Percentiles rank a stretch among this genome's conserved stretches.
phyloP scores from a whole-genome alignment of 2,797 vertebrate species.

The Rhynchonycteris naso region DNA sequence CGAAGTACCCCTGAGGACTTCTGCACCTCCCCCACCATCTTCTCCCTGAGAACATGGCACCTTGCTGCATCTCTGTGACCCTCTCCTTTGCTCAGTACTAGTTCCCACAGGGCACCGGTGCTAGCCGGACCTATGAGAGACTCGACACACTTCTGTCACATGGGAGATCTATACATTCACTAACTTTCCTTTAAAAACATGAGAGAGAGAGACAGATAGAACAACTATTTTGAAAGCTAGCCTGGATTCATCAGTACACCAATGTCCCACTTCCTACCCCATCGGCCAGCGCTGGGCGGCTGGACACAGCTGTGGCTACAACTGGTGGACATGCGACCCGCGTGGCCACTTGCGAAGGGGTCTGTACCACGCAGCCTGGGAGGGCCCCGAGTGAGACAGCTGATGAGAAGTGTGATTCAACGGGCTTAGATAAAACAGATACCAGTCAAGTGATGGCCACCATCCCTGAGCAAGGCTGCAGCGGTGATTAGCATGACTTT shows the following conservation, averaged over 20 bases:
- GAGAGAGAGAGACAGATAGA: not conserved
- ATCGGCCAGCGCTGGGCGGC: not conserved
- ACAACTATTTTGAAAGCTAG: not conserved
- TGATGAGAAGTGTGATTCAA: not conserved
- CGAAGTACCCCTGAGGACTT: not conserved
- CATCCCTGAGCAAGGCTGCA: not conserved
- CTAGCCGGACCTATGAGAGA: not conserved
- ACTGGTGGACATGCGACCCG: fast-evolving
- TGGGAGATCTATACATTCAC: not conserved
- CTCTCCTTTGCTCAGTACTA: not conserved
- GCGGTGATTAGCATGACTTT: not conserved
- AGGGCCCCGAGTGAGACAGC: not conserved
- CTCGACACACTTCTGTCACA: not conserved
- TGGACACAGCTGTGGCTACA: constrained; percentile 5
- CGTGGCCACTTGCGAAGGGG: fast-evolving
- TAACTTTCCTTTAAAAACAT: not conserved
- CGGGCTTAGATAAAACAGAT: not conserved
- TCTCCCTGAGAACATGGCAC: not conserved
- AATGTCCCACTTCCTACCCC: not conserved
- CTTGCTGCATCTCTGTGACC: not conserved
- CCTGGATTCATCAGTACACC: not conserved
- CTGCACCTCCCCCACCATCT: not conserved
- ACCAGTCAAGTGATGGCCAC: not conserved
- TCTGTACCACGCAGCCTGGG: not conserved
- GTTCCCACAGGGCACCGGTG: not conserved